phyloP scores from a whole-genome alignment of 2,113 vertebrate genomes.

The Hippocampus comes region DNA sequence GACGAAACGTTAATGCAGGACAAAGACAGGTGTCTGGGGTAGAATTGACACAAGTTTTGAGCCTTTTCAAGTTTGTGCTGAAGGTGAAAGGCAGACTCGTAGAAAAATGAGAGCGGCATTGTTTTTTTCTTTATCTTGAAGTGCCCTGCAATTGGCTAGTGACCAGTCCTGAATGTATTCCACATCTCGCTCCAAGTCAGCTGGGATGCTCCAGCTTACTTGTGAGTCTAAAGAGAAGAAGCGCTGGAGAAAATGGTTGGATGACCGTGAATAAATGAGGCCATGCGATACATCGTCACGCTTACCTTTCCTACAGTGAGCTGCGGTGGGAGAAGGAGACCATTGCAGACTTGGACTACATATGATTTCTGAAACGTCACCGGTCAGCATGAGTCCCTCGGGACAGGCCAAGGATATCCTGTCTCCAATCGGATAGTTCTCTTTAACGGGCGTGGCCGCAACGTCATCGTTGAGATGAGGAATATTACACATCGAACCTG shows the following conservation, averaged over 20 bases:
- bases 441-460: slow-evolving; percentile 69
- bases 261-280: not conserved
- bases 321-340: slow-evolving; percentile 74
- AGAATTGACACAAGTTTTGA: too few relatives aligned
- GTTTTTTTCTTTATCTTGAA: too few relatives aligned
- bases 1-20: not conserved
- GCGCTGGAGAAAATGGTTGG: not conserved
- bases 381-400: slow-evolving; percentile 58
- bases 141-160: too few relatives aligned
- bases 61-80: too few relatives aligned
- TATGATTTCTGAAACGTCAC: slow-evolving; percentile 58
- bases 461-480: slow-evolving; percentile 66
- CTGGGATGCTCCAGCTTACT: too few relatives aligned
- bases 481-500: slow-evolving; percentile 72
- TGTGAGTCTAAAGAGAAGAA: not conserved
- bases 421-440: slow-evolving; percentile 78
- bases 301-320: slow-evolving; percentile 73
- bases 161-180: too few relatives aligned
- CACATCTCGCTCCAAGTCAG: too few relatives aligned
- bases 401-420: slow-evolving; percentile 79
- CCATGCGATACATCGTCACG: not conserved
- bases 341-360: slow-evolving; percentile 88
- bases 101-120: too few relatives aligned
- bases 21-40: too few relatives aligned
- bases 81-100: too few relatives aligned